A percentile compares a stretch with the other conserved stretches of the same genome.
phyloP scores from a whole-genome alignment of 2,113 vertebrate genomes.

The Sciurus niger region DNA sequence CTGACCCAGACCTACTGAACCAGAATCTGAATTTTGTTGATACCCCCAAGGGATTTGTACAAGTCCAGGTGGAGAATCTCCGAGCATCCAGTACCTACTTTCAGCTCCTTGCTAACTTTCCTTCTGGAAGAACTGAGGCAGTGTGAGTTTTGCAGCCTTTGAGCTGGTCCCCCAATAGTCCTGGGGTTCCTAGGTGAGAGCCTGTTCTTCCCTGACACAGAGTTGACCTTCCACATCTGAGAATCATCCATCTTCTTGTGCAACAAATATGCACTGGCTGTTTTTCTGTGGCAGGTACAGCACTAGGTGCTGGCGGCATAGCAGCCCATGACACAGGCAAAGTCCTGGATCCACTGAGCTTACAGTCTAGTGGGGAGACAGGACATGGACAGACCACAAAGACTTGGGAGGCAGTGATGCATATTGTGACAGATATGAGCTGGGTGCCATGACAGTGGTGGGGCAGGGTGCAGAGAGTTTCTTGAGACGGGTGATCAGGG shows the following conservation, averaged over 20 bases:
- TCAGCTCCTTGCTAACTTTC: neutral
- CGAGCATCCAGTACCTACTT: neutral
- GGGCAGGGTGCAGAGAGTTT: neutral
- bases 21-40: neutral
- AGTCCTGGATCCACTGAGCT: neutral
- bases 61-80: neutral
- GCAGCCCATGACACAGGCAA: neutral
- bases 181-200: neutral
- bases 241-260: neutral
- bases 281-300: neutral
- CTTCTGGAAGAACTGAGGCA: neutral
- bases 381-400: fast-evolving
- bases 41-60: fast-evolving
- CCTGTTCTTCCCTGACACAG: neutral
- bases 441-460: fast-evolving
- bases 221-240: neutral
- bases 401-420: fast-evolving
- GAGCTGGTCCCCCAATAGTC: neutral
- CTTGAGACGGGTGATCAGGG: neutral
- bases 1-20: neutral
- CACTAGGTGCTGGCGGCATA: fast-evolving
- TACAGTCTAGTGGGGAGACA: neutral
- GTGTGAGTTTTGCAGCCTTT: neutral
- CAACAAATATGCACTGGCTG: neutral
- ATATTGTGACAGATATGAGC: fast-evolving